Base-by-base conservation (phyloP, 2,113 vertebrate species). In the Abramis brama region DNA sequence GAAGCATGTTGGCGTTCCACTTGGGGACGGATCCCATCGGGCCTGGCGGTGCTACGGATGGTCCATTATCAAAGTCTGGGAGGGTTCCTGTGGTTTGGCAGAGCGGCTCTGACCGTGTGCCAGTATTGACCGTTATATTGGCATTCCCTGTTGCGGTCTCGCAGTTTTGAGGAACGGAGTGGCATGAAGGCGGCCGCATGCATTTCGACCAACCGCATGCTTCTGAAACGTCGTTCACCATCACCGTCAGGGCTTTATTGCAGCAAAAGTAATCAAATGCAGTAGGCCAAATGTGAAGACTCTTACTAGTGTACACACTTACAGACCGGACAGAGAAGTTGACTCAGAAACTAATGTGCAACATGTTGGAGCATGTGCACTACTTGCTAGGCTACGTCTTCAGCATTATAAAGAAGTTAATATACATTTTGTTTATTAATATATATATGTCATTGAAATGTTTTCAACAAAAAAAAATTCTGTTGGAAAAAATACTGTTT, bases 61-160 rank as follows among this genome's bases (percentile, higher is more conserved):
- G 39, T 89, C 89, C 91, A 89, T 91, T 88, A 88, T 79, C 62
- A 76, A 33, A 76, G 82, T 87, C 30, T 76, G 87, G 91, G 93
- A 91, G 93, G 95, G 93, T 92, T 92, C 89, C 87, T 95, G 94
- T 89, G 94, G 93, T 94, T 86, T 87, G 85, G 87, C 33, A 30
- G 82, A 86, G 86, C 86, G 90, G 89, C 90, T 92, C 89, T 86
- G 85, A 87, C 81, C 86, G 89, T 91, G 78, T 86, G 76, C 87
- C 90, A 91, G 92, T 95, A 95, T 96, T 86, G 95, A 96, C 94
- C 93, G 92, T 88, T 95, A 94, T 94, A 96, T 95, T 94, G 95
- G 95, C 92, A 93, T 92, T 93, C 88, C 93, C 89, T 96, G 95
- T 96, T 91, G 93, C 1, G 94, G 95, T 94, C 91, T 89, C 60